Percentiles rank a stretch among this genome's conserved stretches.
Conservation (phyloP, 2,113 vertebrate species). For the Abramis brama region DNA sequence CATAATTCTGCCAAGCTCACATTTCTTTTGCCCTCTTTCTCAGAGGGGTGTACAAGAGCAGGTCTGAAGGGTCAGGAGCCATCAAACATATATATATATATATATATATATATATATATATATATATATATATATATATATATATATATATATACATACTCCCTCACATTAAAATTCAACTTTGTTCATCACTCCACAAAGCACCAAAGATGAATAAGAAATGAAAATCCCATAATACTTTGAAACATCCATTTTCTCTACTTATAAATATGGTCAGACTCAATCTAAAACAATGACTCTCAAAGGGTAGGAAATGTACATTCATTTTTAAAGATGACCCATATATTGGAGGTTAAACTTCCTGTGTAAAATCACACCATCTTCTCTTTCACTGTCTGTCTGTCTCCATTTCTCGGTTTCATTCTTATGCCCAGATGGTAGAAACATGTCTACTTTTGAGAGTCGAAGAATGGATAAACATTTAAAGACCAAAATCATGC, state of each 20-base stretch:
- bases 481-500: constrained; percentile 27
- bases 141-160: no score
- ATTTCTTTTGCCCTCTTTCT: neutral
- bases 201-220: neutral
- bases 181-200: neutral
- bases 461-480: constrained; percentile 25
- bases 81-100: no score
- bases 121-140: no score
- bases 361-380: constrained; percentile 35
- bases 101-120: no score
- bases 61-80: neutral
- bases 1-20: constrained; percentile 23
- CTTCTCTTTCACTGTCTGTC: neutral
- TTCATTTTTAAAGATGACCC: constrained; percentile 28
- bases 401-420: neutral
- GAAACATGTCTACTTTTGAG: neutral
- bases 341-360: constrained; percentile 47
- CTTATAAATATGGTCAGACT: neutral
- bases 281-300: neutral
- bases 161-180: no score
- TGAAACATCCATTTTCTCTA: neutral
- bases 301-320: constrained; percentile 37
- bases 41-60: neutral
- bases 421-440: constrained; percentile 18
- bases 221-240: neutral